Base-by-base conservation (phyloP, 2,797 vertebrate species). In the Sparus aurata region DNA sequence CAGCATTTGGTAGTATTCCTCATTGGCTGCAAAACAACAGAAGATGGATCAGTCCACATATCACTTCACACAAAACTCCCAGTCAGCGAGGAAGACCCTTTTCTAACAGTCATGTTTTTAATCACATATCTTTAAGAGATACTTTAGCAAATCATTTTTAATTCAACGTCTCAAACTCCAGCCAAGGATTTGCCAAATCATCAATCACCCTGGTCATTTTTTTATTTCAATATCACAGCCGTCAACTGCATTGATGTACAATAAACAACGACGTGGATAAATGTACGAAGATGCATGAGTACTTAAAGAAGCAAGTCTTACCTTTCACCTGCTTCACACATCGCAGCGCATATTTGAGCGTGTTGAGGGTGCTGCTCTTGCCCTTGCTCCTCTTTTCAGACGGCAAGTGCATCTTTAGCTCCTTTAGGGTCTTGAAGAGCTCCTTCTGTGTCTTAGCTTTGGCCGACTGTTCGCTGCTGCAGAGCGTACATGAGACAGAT, bases 281-380 rank as follows among this genome's bases (percentile, higher is more conserved):
- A 49, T 22, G 20, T 0, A 16, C 0, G 8, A 49, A 17, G 2
- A 43, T n/a, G 52, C 0, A 16, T 27, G 17, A 60, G 62, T 6
- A 38, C 45, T 12, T 20, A 12, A 10, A 12, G 2, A 45, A n/a
- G 49, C 0, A 1, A 3, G 23, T 43, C 90, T 88, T 95, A 99
- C 98, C 98, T 97, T 97, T 97, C 82, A 99, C 97, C 88, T 99
- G 98, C 75, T 97, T 97, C 90, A 99, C 96, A 49, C 98, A 98
- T 58, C 96, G 94, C 82, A 99, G 95, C 1, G 98, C 98, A 0
- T 98, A 97, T 69, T 97, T 98, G 66, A 99, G 78, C 0, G 97
- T 96, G 0, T 96, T 96, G 83, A 98, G 88, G 0, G 97, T 97
- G 89, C 94, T 96, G 65, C 97, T 95, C 85, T 97, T 98, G 73